Percentiles rank a stretch among this genome's conserved stretches.
Evolutionary conservation across 1,140 invertebrate species (phyloP).

Genomic region (Vollenhovia emeryi): DNA sequence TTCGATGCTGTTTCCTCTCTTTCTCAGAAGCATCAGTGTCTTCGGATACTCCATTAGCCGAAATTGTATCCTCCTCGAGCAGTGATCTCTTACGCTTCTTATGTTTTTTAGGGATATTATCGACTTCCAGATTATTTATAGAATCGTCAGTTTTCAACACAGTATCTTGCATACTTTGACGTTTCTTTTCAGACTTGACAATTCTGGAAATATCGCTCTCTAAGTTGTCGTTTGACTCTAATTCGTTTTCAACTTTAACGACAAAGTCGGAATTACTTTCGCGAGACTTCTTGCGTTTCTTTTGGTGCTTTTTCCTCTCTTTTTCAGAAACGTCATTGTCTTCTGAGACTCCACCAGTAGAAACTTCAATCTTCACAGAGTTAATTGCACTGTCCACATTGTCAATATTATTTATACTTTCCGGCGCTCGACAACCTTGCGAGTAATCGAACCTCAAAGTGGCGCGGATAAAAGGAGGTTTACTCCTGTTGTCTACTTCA

Average conservation of each 20-base stretch:
- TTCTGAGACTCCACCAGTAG: background rate
- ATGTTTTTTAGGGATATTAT: background rate
- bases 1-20: background rate
- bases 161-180: background rate
- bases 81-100: background rate
- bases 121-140: background rate
- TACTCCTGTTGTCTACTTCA: constrained; percentile 85
- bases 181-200: background rate
- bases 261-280: background rate
- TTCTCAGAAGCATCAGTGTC: background rate
- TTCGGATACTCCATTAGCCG: too few relatives aligned
- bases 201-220: background rate
- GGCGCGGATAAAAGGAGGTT: constrained; percentile 87
- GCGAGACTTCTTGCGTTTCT: constrained; percentile 1
- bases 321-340: background rate
- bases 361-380: background rate
- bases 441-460: constrained; percentile 81
- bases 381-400: background rate
- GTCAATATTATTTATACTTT: background rate
- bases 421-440: constrained; percentile 62
- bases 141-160: background rate
- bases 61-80: background rate
- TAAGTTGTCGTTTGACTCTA: background rate
- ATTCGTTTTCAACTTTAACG: background rate
- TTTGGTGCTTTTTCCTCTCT: constrained; percentile 1